phyloP scores from a whole-genome alignment of 2,888 invertebrate species.

The Drosophila parthenogenetica region DNA sequence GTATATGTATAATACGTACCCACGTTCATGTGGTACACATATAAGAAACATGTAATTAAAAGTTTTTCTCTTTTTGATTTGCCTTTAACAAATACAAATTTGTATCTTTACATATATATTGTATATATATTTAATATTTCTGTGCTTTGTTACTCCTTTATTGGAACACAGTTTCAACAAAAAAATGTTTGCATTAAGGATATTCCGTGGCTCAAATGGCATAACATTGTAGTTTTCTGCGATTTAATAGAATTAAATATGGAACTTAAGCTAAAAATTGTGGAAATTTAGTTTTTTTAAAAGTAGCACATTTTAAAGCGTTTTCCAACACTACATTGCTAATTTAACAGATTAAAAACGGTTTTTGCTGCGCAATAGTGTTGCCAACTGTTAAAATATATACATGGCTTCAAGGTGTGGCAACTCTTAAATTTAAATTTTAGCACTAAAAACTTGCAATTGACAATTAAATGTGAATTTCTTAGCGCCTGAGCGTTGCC shows the following conservation, averaged over 20 bases:
- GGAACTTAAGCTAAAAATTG: background rate
- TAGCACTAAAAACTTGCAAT: background rate
- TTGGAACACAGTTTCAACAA: slow-evolving; percentile 18
- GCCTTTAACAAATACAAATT: slow-evolving; percentile 7
- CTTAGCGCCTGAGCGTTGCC: background rate
- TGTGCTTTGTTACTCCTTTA: slow-evolving; percentile 14
- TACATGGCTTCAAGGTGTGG: background rate
- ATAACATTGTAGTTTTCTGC: background rate
- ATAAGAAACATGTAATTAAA: slow-evolving; percentile 41
- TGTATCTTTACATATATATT: slow-evolving; percentile 8
- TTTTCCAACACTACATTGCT: background rate
- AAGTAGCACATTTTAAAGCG: background rate
- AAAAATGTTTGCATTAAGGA: slow-evolving; percentile 10
- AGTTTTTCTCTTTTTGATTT: slow-evolving; percentile 22
- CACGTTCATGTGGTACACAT: slow-evolving; percentile 12
- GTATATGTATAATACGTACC: slow-evolving; percentile 30
- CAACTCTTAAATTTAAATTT: background rate
- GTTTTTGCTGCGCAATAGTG: background rate
- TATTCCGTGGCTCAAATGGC: slow-evolving; percentile 16
- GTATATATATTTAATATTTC: slow-evolving; percentile 7
- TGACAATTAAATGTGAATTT: background rate
- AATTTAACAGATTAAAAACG: background rate
- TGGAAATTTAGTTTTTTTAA: background rate
- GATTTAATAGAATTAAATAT: background rate
- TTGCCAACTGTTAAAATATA: slow-evolving; percentile 4